Base-by-base conservation (phyloP, 2,888 invertebrate species). In the Archaeoteleia sp. region DNA sequence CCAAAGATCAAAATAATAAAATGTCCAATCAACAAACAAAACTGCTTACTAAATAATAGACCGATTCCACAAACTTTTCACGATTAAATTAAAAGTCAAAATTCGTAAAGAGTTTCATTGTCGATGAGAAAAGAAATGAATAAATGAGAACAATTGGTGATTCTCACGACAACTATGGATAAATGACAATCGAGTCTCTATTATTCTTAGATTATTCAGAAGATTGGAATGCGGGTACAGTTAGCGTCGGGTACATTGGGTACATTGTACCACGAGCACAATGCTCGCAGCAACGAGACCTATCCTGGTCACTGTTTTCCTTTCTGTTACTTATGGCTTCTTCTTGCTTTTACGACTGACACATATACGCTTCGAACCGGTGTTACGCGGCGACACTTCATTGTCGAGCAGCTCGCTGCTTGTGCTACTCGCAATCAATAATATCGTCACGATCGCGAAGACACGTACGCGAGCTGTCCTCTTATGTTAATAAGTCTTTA, bases 141-240 rank as follows among this genome's bases (percentile, higher is more conserved):
- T 32, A 61, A 67, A 61, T 53, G 67, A 20, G 43, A 61, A 67
- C 53, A 63, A 65, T 67, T 61, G 61, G 40, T 53, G 63, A 51
- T 57, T 70, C 55, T 54, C 57, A 35, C 60, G 49, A 58, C 45
- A 53, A 60, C 54, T 29, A 58, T 27, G 55, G 48, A 68, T 70
- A 67, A 63, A 65, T 65, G 70, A 72, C 69, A 65, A 69, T 69
- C 67, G 70, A 63, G 61, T 62, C 66, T 72, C 71, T 72, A 70
- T 72, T 71, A 72, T 73, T 67, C 71, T 62, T 69, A 62, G 73
- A 75, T 78, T 78, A 78, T 83, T 83, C 83, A 81, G 68, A 73
- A 74, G 80, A 82, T 80, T 73, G 81, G 80, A 82, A 83, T 83
- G 80, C 80, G 76, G 71, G 79, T 79, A 82, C 82, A 81, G 81